phyloP scores from a whole-genome alignment of 2,113 vertebrate species.

The Piaya cayana region DNA sequence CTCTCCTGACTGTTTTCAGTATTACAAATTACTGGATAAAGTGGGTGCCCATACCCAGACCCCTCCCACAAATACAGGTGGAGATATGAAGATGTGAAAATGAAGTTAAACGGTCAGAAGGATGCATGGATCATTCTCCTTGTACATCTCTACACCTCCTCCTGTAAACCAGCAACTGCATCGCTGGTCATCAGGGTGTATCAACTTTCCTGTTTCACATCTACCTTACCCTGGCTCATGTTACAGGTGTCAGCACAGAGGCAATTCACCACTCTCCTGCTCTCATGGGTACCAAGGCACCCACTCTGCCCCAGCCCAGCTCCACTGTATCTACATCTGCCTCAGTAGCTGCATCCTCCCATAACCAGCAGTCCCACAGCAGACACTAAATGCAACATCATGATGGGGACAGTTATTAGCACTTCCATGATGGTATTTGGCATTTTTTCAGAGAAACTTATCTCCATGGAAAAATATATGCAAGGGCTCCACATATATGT shows the following conservation, averaged over 20 bases:
- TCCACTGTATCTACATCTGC: background rate
- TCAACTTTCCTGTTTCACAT: background rate
- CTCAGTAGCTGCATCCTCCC: background rate
- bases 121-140: rapidly evolving
- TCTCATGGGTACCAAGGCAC: background rate
- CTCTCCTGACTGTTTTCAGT: background rate
- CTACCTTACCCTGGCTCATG: background rate
- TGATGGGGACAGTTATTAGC: background rate
- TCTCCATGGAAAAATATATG: background rate
- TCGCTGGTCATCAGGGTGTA: rapidly evolving
- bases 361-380: background rate
- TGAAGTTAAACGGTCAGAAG: background rate
- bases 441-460: background rate
- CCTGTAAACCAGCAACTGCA: background rate
- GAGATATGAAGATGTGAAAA: background rate
- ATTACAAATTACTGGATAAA: background rate
- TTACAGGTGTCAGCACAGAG: rapidly evolving
- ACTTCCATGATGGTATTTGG: rapidly evolving
- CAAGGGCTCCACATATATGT: background rate
- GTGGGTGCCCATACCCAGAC: background rate
- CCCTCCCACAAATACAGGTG: background rate
- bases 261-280: background rate
- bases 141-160: background rate
- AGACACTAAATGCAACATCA: rapidly evolving
- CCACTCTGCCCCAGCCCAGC: background rate